These are phyloP conservation scores for Heliconius congener DNA, from an alignment of 1,140 invertebrate genomes.

Conservation along the genomic window DNA sequence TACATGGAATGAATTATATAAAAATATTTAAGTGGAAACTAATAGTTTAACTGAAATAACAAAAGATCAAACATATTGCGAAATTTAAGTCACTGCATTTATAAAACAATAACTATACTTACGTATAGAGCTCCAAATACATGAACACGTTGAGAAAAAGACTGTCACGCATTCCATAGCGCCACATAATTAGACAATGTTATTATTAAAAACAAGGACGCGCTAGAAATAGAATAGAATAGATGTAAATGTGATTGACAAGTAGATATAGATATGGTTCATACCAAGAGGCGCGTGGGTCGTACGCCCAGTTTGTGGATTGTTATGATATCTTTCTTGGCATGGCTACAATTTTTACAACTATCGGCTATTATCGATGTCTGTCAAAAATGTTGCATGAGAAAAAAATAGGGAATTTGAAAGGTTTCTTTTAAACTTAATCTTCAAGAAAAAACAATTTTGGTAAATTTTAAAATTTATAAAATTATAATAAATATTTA, in stretches of 20 bases:
- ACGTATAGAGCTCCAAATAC: neutral
- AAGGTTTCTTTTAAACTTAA: too few relatives aligned
- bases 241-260: constrained; percentile 62
- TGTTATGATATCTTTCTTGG: constrained; percentile 52
- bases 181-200: constrained; percentile 48
- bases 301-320: constrained; percentile 40
- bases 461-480: too few relatives aligned
- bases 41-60: neutral
- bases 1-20: too few relatives aligned
- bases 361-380: constrained; percentile 48
- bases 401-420: too few relatives aligned
- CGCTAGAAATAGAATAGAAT: constrained; percentile 54
- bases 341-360: constrained; percentile 45
- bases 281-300: constrained; percentile 62
- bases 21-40: too few relatives aligned
- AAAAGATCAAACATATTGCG: neutral
- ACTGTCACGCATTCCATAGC: constrained; percentile 27
- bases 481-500: too few relatives aligned
- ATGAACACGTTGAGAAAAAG: constrained; percentile 13
- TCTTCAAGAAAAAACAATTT: too few relatives aligned
- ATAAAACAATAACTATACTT: too few relatives aligned
- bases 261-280: constrained; percentile 52
- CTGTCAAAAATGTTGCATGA: too few relatives aligned
- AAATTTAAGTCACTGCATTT: too few relatives aligned
- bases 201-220: constrained; percentile 60